Percentiles rank a stretch among this genome's conserved stretches.
These are phyloP conservation scores for Apodemus agrarius DNA, from an alignment of 2,797 vertebrate genomes.

Conservation along the genomic window DNA sequence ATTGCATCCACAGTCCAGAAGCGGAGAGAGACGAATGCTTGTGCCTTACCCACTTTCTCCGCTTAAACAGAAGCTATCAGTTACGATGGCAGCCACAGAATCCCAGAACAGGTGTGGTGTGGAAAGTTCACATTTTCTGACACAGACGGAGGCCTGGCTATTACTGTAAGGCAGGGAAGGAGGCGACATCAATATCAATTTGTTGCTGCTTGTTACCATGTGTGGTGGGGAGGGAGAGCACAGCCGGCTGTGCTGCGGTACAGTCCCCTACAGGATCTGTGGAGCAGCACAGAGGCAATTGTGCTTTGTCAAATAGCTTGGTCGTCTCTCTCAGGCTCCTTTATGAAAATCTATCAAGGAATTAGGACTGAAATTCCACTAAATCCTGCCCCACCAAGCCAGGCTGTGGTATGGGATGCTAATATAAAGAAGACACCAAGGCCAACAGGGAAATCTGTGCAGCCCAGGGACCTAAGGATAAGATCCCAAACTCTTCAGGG, in stretches of 20 bases:
- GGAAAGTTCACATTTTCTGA: constrained; percentile 13
- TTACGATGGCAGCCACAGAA: neutral
- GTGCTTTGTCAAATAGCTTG: neutral
- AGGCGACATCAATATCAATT: neutral
- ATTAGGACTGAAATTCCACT: neutral
- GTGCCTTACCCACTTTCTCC: neutral
- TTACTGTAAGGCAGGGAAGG: neutral
- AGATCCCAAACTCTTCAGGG: neutral
- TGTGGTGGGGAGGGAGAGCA: neutral
- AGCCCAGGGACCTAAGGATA: no score
- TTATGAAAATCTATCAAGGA: constrained; percentile 28
- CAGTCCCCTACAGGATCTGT: fast-evolving
- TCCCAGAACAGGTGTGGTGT: neutral
- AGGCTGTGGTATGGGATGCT: neutral
- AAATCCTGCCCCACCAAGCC: neutral
- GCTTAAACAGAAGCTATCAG: constrained; percentile 16
- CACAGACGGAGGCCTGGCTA: neutral
- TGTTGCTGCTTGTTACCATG: neutral
- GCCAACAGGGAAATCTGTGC: neutral
- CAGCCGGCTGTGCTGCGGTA: neutral
- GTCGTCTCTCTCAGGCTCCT: neutral
- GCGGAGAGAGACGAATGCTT: neutral
- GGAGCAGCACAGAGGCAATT: neutral
- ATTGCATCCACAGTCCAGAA: neutral
- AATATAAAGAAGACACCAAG: neutral